Percentiles rank a stretch among this genome's conserved stretches.
These are phyloP conservation scores for Hemicentrotus pulcherrimus DNA, from an alignment of 35 echinoderm and acorn worm species.

Conservation along the genomic window DNA sequence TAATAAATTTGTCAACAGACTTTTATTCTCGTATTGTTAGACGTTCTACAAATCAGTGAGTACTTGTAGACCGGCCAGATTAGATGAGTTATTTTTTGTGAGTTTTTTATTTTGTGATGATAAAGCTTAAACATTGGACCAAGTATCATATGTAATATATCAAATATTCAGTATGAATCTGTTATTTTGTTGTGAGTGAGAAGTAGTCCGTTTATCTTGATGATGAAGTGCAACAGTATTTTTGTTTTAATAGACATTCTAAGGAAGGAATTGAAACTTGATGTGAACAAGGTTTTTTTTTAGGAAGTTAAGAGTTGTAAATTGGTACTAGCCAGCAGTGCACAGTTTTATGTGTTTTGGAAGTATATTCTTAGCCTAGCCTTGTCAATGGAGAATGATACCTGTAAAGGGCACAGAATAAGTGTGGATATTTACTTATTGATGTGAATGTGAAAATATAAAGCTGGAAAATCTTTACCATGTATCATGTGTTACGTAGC, in stretches of 20 bases:
- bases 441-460: not conserved
- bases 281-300: not conserved
- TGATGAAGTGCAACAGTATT: not conserved
- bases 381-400: not conserved
- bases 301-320: not conserved
- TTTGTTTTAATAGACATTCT: not conserved
- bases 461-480: not conserved
- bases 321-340: constrained; percentile 8
- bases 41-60: not conserved
- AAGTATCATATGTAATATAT: constrained; percentile 34
- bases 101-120: not conserved
- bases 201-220: not conserved
- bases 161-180: not conserved
- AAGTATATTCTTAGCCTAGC: not conserved
- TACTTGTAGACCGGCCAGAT: not conserved
- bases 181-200: not conserved
- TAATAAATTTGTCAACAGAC: constrained; percentile 20
- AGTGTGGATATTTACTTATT: constrained; percentile 13
- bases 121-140: constrained; percentile 48
- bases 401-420: not conserved
- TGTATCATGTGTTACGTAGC: not conserved
- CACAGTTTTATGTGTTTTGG: constrained; percentile 1
- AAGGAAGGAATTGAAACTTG: not conserved
- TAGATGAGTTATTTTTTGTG: not conserved
- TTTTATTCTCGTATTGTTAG: constrained; percentile 32